These are phyloP conservation scores for Neodiprion fabricii DNA, from an alignment of 1,140 invertebrate genomes.

Conservation along the genomic window DNA sequence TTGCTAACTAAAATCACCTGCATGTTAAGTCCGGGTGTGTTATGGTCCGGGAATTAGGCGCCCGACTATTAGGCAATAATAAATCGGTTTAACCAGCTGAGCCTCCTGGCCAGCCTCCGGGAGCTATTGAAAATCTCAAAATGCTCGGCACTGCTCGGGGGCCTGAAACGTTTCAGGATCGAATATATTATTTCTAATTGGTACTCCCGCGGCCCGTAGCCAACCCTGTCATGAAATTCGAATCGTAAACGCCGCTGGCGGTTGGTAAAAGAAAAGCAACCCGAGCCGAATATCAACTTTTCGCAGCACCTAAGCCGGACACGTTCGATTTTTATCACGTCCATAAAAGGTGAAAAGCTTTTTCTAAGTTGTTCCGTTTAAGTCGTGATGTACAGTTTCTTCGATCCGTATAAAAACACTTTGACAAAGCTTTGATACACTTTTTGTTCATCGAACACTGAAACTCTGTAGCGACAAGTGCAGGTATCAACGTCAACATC, in stretches of 20 bases:
- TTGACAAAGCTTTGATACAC: no score
- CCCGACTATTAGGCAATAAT: not conserved
- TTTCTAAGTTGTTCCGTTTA: no score
- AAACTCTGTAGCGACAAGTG: no score
- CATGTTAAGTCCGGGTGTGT: not conserved
- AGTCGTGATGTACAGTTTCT: no score
- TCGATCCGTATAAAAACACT: no score
- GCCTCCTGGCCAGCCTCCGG: not conserved
- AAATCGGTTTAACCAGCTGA: not conserved
- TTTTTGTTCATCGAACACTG: no score
- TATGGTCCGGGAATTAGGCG: not conserved
- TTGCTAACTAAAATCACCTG: not conserved
- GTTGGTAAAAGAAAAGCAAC: not conserved
- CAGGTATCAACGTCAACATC: no score
- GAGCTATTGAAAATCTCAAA: not conserved
- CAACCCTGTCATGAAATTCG: not conserved
- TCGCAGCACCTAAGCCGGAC: no score
- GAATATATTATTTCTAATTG: constrained; percentile 5
- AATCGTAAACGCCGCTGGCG: not conserved
- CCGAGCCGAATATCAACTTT: no score
- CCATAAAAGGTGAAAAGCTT: no score
- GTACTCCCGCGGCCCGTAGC: not conserved
- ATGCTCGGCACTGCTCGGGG: not conserved
- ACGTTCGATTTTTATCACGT: no score
- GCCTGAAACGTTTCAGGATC: not conserved